Conservation (phyloP, 2,888 invertebrate species). For the Erpobdella octoculata region DNA sequence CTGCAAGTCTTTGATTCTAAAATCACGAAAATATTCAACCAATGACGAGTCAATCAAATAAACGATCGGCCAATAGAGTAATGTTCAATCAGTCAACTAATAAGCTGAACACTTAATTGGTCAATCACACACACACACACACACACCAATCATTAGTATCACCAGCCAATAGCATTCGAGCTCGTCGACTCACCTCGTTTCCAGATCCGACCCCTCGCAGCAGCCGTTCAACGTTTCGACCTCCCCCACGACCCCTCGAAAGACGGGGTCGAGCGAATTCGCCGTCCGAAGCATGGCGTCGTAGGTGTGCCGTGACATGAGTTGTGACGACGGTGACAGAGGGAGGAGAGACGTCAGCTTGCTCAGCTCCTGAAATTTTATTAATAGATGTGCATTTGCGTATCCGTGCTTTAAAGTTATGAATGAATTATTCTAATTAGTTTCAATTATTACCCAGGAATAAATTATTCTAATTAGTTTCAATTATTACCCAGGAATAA, state of each 20-base stretch:
- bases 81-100: background rate
- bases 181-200: background rate
- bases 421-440: background rate
- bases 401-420: background rate
- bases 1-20: background rate
- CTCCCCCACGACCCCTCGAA: background rate
- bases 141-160: too few relatives aligned
- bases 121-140: too few relatives aligned
- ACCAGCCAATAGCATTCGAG: too few relatives aligned
- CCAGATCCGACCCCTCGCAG: background rate
- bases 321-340: background rate
- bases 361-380: conserved; percentile 4
- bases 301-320: conserved; percentile 5
- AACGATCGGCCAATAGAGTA: background rate
- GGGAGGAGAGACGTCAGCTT: background rate
- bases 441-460: too few relatives aligned
- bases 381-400: background rate
- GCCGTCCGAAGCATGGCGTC: background rate
- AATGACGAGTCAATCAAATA: too few relatives aligned
- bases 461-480: too few relatives aligned
- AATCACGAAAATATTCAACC: too few relatives aligned
- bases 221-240: background rate
- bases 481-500: too few relatives aligned
- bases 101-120: background rate
- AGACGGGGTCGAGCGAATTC: background rate